Evolutionary conservation across 2,797 vertebrate species (phyloP).

Genomic region (Sebastes melanostomus): DNA sequence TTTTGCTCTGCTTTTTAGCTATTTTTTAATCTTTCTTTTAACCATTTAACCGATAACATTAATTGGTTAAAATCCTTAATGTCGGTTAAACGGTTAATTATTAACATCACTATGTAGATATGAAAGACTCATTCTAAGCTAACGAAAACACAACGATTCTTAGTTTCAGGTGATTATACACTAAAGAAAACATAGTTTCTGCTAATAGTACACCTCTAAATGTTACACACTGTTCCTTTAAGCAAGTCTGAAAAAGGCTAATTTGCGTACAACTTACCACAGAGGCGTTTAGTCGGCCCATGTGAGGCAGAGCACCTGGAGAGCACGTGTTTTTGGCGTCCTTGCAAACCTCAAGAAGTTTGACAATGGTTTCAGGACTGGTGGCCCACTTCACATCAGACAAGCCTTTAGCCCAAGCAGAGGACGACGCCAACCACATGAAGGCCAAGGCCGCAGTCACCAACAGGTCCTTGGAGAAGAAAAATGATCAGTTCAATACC

Average conservation of each 20-base stretch:
- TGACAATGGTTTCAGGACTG: slow-evolving; percentile 48
- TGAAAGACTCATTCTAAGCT: no score
- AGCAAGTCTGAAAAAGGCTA: neutral
- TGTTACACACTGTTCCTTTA: neutral
- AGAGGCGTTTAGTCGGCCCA: slow-evolving; percentile 93
- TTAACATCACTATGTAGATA: no score
- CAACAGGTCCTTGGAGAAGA: slow-evolving; percentile 86
- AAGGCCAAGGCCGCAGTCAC: slow-evolving; percentile 89
- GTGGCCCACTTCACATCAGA: slow-evolving; percentile 88
- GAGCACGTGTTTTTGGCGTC: slow-evolving; percentile 38
- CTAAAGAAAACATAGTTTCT: no score
- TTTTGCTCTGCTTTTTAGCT: no score
- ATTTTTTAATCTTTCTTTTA: no score
- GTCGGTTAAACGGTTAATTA: no score
- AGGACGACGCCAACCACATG: slow-evolving; percentile 92
- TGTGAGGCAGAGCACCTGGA: slow-evolving; percentile 76
- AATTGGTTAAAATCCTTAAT: no score
- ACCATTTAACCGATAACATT: no score
- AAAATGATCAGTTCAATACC: neutral
- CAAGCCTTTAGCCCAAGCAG: slow-evolving; percentile 94
- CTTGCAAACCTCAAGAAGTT: neutral
- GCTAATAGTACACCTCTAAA: no score
- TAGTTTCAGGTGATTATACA: no score
- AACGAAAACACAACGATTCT: no score
- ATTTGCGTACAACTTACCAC: slow-evolving; percentile 83